These are phyloP conservation scores for Brachirus orientalis DNA, from an alignment of 2,113 vertebrate genomes.

Conservation along the genomic window DNA sequence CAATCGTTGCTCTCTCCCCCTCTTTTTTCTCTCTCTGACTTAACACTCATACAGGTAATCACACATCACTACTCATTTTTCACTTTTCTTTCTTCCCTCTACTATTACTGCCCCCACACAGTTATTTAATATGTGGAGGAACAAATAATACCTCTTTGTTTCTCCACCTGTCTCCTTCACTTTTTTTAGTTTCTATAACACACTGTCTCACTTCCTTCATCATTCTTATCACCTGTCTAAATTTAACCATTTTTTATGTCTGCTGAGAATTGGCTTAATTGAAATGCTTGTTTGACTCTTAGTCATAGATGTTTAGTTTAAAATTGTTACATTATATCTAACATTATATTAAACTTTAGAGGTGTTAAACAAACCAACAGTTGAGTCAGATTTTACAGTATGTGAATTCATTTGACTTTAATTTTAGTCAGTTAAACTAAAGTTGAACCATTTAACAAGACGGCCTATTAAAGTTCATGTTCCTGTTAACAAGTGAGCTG, in stretches of 20 bases:
- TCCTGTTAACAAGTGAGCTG: too few relatives aligned
- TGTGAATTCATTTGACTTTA: background rate
- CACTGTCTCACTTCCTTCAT: slow-evolving; percentile 2
- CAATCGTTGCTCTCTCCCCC: background rate
- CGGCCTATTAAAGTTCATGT: too few relatives aligned
- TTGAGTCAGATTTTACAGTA: background rate
- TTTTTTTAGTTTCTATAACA: slow-evolving; percentile 9
- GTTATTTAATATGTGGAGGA: background rate
- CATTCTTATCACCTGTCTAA: slow-evolving; percentile 17
- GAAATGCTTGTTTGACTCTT: background rate
- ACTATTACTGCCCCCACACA: slow-evolving; percentile 7
- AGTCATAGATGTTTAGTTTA: background rate
- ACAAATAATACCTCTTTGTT: slow-evolving; percentile 17
- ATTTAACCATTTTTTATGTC: background rate
- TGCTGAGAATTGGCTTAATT: background rate
- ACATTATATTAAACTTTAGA: too few relatives aligned
- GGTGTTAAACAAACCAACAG: background rate
- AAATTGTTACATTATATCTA: background rate
- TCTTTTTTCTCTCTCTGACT: background rate
- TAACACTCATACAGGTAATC: background rate
- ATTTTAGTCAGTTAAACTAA: background rate
- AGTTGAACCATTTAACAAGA: background rate
- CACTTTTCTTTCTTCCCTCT: slow-evolving; percentile 11
- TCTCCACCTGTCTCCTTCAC: slow-evolving; percentile 3
- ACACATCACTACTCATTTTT: background rate